Conservation (phyloP, 2,113 vertebrate species). For the Larimichthys crocea region DNA sequence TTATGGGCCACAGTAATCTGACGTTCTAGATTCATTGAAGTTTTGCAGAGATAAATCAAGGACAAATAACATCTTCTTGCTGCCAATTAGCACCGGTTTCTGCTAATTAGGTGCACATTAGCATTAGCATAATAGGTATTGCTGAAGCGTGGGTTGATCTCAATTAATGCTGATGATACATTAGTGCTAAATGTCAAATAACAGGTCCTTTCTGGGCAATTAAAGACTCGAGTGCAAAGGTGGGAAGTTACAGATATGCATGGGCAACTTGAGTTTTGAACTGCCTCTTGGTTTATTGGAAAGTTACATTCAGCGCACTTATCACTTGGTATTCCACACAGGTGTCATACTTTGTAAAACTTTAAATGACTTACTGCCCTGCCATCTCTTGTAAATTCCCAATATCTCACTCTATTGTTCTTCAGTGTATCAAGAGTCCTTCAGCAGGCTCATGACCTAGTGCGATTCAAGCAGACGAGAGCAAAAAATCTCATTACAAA, state of each 20-base stretch:
- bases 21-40: background rate
- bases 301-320: constrained; percentile 40
- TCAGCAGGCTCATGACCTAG: constrained; percentile 67
- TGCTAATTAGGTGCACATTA: constrained; percentile 62
- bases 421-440: constrained; percentile 72
- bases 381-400: constrained; percentile 74
- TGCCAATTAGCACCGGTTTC: constrained; percentile 54
- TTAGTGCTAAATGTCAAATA: constrained; percentile 69
- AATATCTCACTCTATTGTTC: constrained; percentile 79
- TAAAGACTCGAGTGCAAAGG: constrained; percentile 61
- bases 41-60: constrained; percentile 26
- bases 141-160: constrained; percentile 50
- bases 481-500: constrained; percentile 78
- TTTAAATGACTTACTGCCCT: constrained; percentile 78
- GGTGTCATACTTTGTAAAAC: constrained; percentile 79
- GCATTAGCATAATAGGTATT: constrained; percentile 39
- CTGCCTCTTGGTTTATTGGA: constrained; percentile 5
- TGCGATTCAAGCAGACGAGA: constrained; percentile 54
- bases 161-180: constrained; percentile 60
- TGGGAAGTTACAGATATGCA: constrained; percentile 25
- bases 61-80: constrained; percentile 40
- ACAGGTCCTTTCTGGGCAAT: constrained; percentile 65
- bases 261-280: constrained; percentile 44
- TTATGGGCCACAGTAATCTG: constrained; percentile 2
- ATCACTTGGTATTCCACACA: constrained; percentile 74